Evolutionary conservation across 2,797 vertebrate genomes (phyloP), one percentile per base, ranked within the genome.

Genomic region (Lepidocolaptes lacrymiger): DNA sequence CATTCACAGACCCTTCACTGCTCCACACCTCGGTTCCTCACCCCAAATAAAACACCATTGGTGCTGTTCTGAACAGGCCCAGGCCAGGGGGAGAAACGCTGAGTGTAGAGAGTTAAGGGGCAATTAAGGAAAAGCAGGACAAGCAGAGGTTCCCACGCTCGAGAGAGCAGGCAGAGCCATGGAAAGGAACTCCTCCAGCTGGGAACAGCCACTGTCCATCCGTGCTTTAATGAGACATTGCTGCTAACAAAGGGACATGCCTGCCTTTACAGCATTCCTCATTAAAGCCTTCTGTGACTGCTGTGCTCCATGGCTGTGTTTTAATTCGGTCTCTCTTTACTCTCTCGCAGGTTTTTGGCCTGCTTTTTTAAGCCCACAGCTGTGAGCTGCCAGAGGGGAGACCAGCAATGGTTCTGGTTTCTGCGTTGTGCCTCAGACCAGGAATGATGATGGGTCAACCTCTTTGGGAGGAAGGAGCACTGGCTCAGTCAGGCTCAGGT

Each of bases 1-100:
- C 6, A 0, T 10, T 6, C 2, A 1, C 41, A 14, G n/a, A 12
- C n/a, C 66, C 44, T 34, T 27, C 36, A 0, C 30, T 36, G 30
- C 61, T 22, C 27, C n/a, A 1, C 14, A 4, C 12, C 36, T 26
- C 58, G 7, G 41, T 6, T 24, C 5, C 1, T 24, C 22, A 3
- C 34, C 23, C 19, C 37, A 12, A 0, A n/a, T 52, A 37, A 52
- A 67, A 22, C 41, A 74, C 18, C 12, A 2, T 9, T 8, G 75
- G 12, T 26, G 49, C 27, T 30, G 15, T 28, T 21, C 41, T 37
- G 59, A 22, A 14, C 5, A 26, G 26, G 34, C 26, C 34, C 43
- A 12, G 66, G 41, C 13, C 12, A 10, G 17, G 14, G 34, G 32
- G 4, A 48, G 10, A 2, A 58, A 23, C 68, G 62, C 15, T 5